These are phyloP conservation scores for Anastrepha ludens DNA, from an alignment of 1,140 invertebrate genomes.

Conservation along the genomic window DNA sequence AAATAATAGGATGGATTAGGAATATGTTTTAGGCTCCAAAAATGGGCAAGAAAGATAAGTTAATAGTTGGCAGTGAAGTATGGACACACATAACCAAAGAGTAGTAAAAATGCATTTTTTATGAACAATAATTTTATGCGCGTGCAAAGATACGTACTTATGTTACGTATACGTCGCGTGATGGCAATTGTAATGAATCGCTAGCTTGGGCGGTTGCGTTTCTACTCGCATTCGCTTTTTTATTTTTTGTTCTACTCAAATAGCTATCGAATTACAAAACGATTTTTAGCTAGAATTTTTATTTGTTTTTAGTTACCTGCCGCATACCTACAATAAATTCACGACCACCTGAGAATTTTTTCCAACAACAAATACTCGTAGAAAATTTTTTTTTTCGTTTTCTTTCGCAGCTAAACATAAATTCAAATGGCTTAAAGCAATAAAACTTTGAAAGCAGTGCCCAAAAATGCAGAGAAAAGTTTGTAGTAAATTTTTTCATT, in stretches of 20 bases:
- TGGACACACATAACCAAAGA: too few relatives aligned
- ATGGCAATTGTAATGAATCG: too few relatives aligned
- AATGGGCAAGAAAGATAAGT: too few relatives aligned
- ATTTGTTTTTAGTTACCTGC: neutral
- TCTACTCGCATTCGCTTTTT: too few relatives aligned
- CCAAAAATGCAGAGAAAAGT: conserved; percentile 41
- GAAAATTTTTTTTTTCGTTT: neutral
- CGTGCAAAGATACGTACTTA: too few relatives aligned
- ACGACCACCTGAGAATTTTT: conserved; percentile 48
- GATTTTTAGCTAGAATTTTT: neutral
- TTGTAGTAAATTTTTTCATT: neutral
- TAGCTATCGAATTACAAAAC: neutral
- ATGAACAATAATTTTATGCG: too few relatives aligned
- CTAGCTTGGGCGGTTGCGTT: too few relatives aligned
- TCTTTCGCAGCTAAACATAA: neutral
- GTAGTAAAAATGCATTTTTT: too few relatives aligned
- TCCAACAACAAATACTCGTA: neutral
- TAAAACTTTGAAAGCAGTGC: neutral
- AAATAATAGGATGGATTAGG: too few relatives aligned
- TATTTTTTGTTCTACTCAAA: neutral
- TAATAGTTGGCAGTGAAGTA: too few relatives aligned
- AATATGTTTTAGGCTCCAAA: too few relatives aligned
- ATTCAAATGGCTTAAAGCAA: conserved; percentile 32
- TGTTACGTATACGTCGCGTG: too few relatives aligned
- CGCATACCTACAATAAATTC: conserved; percentile 18